Base-by-base conservation (phyloP, 2,113 vertebrate genomes). In the Sitta europaea region DNA sequence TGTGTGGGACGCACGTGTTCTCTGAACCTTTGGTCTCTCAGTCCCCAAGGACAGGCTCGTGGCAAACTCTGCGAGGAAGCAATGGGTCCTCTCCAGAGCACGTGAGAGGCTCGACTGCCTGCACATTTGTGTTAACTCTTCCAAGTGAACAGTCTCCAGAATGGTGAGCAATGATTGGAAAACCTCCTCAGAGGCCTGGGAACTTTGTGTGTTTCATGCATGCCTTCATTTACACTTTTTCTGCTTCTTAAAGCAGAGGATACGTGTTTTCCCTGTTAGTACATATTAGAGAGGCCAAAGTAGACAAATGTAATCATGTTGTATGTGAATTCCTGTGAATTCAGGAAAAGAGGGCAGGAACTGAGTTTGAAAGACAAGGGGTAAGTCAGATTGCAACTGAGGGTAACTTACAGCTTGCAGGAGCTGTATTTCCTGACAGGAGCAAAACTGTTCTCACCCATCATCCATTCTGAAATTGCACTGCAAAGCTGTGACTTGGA, bases 401-500 rank as follows among this genome's bases (percentile, higher is more conserved):
- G 36, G 31, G 36, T 35, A 53, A 28, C 45, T 58, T 45, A 40
- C 8, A 33, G 40, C 36, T 70, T 55, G 40, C 42, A 53, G 8
- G 8, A 67, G 40, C 31, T 12, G 1, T 38, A 33, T 48, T 81
- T 82, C 70, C 66, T 31, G 21, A 54, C 19, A 68, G 66, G 20
- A 40, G 59, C 36, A 50, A 55, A 36, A 25, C 13, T 7, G 22
- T 55, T 73, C 96, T 96, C 74, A 97, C 97, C 97, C 96, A 93
- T 33, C 25, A 96, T 92, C 97, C 97, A 97, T 67, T 97, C 96
- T 84, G 71, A 96, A 82, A 98, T 24, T 11, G 95, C 96, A 85
- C 90, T 94, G 65, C 97, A 98, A 95, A 98, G 59, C 29, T 77
- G 36, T 3, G 89, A 94, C 82, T 98, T 97, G 86, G 97, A 97